phyloP scores from a whole-genome alignment of 2,888 invertebrate genomes.

The Patella caerulea region DNA sequence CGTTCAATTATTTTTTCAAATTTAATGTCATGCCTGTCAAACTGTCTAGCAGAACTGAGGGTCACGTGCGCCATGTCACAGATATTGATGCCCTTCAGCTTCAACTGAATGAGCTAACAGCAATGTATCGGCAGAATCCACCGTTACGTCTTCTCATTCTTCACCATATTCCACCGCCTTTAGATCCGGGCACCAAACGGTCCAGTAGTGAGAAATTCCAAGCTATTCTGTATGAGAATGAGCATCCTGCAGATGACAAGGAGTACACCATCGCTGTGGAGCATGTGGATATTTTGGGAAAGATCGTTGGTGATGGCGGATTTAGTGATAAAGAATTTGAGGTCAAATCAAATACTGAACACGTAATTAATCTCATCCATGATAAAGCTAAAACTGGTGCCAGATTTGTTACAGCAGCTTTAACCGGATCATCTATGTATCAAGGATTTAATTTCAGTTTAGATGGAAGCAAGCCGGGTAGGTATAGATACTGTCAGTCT shows the following conservation, averaged over 20 bases:
- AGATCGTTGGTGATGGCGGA: background rate
- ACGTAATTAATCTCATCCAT: background rate
- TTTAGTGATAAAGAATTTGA: background rate
- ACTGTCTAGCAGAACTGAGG: background rate
- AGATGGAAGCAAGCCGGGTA: background rate
- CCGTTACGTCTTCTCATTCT: background rate
- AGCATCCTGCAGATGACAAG: background rate
- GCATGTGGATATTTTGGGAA: background rate
- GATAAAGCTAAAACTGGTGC: background rate
- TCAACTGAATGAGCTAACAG: background rate
- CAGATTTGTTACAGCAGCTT: background rate
- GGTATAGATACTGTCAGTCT: background rate
- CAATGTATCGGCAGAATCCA: background rate
- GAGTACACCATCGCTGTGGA: background rate
- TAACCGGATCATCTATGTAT: background rate
- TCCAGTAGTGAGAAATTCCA: background rate
- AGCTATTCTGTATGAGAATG: background rate
- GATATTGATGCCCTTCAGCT: background rate
- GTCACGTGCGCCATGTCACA: background rate
- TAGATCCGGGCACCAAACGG: background rate
- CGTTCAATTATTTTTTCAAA: background rate
- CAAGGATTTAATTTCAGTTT: constrained; percentile 8
- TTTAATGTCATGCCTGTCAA: background rate
- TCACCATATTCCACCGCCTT: background rate
- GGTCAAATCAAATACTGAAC: background rate